phyloP scores from a whole-genome alignment of 2,888 invertebrate genomes.

The Drosophila colorata region DNA sequence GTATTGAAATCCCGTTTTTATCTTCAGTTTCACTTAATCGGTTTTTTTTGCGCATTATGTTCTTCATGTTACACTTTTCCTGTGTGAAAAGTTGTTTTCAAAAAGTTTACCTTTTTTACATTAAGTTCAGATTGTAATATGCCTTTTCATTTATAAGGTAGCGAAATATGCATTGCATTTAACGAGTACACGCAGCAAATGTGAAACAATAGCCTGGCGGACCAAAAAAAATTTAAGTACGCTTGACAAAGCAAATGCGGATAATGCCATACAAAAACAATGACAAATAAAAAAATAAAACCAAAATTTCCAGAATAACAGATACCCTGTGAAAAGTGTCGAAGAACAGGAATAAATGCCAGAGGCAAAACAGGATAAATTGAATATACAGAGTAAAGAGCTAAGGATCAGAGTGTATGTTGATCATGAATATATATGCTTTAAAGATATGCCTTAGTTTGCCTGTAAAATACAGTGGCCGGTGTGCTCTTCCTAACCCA shows the following conservation, averaged over 20 bases:
- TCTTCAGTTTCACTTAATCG: no score
- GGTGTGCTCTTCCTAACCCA: background rate
- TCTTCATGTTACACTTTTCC: no score
- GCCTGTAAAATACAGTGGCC: no score
- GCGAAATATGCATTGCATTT: slow-evolving; percentile 12
- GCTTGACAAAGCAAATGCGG: slow-evolving; percentile 65
- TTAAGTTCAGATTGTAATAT: background rate
- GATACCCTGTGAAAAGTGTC: background rate
- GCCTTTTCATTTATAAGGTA: background rate
- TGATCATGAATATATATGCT: no score
- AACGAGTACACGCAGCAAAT: slow-evolving; percentile 3
- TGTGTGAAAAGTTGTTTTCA: no score
- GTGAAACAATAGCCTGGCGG: slow-evolving; percentile 15
- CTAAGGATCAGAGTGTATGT: no score
- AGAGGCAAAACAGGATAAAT: no score
- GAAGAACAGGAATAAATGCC: no score
- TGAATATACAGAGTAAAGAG: no score
- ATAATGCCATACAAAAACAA: slow-evolving; percentile 53
- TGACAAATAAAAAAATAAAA: slow-evolving; percentile 9
- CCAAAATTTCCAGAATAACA: background rate
- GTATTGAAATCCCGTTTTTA: no score
- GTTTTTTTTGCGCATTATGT: no score
- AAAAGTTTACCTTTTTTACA: background rate
- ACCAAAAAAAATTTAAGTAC: slow-evolving; percentile 36
- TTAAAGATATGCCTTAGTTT: no score